Percentiles rank a stretch among this genome's conserved stretches.
Evolutionary conservation across 2,888 invertebrate genomes (phyloP).

Genomic region (Drosophila leonis): DNA sequence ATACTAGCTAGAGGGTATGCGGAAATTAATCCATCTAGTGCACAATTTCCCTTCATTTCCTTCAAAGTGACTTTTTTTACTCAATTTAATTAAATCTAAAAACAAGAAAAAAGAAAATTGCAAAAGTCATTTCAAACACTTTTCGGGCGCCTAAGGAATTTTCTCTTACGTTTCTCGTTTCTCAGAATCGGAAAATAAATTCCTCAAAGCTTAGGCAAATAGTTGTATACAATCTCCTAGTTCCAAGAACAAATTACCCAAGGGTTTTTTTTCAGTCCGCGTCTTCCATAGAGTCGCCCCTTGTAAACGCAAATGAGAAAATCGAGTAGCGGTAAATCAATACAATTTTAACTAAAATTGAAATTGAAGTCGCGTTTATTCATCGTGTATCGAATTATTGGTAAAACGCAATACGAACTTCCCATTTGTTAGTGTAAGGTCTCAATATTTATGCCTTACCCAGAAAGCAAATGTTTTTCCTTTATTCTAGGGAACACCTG

Average conservation of each 20-base stretch:
- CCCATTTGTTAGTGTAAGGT: background rate
- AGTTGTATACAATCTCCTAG: background rate
- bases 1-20: background rate
- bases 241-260: constrained; percentile 4
- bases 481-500: background rate
- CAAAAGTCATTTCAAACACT: background rate
- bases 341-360: background rate
- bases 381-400: background rate
- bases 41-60: background rate
- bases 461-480: background rate
- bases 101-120: background rate
- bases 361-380: background rate
- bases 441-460: background rate
- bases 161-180: background rate
- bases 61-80: background rate
- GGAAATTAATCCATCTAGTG: background rate
- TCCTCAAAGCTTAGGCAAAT: background rate
- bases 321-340: background rate
- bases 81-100: background rate
- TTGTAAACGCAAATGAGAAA: background rate
- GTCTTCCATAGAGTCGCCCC: background rate
- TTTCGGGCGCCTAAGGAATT: background rate
- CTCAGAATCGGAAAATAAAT: constrained; percentile 2
- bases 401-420: background rate
- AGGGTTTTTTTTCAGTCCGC: background rate